Percentiles rank a stretch among this genome's conserved stretches.
Evolutionary conservation across 1,140 invertebrate species (phyloP).

Genomic region (Drosophila pandora): DNA sequence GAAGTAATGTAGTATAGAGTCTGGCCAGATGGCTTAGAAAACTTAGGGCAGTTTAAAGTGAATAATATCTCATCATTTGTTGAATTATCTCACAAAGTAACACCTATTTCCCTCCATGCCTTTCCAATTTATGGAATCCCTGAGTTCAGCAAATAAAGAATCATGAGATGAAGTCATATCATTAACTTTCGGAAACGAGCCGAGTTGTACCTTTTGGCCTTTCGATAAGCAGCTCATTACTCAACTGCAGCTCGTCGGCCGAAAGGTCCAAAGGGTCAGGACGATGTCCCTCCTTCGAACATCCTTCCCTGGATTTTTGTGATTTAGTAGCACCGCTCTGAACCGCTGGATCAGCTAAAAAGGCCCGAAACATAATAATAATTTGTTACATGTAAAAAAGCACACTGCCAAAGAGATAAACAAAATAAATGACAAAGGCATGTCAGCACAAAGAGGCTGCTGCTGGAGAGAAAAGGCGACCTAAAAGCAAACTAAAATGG

Average conservation of each 20-base stretch:
- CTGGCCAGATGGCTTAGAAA: too few relatives aligned
- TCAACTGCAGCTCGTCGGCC: slow-evolving; percentile 54
- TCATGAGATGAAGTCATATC: slow-evolving; percentile 50
- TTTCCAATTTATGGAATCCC: not conserved
- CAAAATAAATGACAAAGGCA: slow-evolving; percentile 81
- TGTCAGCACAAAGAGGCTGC: slow-evolving; percentile 66
- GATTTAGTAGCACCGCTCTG: slow-evolving; percentile 49
- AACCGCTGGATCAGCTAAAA: slow-evolving; percentile 70
- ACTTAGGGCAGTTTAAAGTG: not conserved
- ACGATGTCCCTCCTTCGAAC: not conserved
- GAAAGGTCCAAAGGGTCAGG: slow-evolving; percentile 33
- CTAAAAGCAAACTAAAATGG: slow-evolving; percentile 63
- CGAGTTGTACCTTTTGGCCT: slow-evolving; percentile 55
- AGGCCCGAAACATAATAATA: slow-evolving; percentile 76
- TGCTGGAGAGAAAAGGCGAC: slow-evolving; percentile 47
- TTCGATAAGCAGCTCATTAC: slow-evolving; percentile 78
- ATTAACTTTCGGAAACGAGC: slow-evolving; percentile 46
- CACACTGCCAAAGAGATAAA: slow-evolving; percentile 67
- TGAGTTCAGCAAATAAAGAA: slow-evolving; percentile 2
- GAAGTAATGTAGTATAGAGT: not conserved
- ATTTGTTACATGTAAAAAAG: slow-evolving; percentile 73
- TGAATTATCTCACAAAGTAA: not conserved
- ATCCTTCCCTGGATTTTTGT: slow-evolving; percentile 31
- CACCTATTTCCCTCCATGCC: not conserved
- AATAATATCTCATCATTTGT: not conserved